Evolutionary conservation across 2,888 invertebrate species (phyloP), one percentile per base, ranked within the genome.

Genomic region (Cheiracanthium punctorium): DNA sequence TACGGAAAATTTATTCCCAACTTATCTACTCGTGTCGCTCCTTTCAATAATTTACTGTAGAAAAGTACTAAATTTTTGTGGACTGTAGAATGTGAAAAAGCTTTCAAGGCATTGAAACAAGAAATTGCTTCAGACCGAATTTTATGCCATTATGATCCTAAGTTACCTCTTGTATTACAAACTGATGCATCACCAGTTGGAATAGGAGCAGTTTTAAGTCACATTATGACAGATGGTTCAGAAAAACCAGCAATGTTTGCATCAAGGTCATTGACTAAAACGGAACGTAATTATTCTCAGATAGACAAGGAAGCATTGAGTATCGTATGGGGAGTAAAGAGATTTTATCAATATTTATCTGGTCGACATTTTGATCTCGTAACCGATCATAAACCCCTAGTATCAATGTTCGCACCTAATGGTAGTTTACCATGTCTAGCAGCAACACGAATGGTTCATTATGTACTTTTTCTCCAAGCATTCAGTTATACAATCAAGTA

Each of bases 181-280:
- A 90, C 91, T 14, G 91, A 91, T 89, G 91, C 91, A 12, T 90
- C 90, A 71, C 90, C 64, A 10, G 80, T 82, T 24, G 91, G 91
- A 24, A 73, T 91, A 48, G 91, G 91, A 17, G 90, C 92, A 1
- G 91, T 91, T 4, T 74, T 91, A n/a, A 90, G 90, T 2, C 91
- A 92, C 80, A 86, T 88, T 29, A 90, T 88, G 70, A 79, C 84
- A 29, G 90, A 92, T 88, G 91, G 91, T n/a, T 82, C 88, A n/a
- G 91, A 92, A 82, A 85, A 90, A 87, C 92, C 92, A 1, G 91
- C 92, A 37, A 90, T 90, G 0, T 92, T 91, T 88, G 92, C 91
- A 0, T 92, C 91, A 71, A 90, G 90, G 75, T 89, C 90, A 4
- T 82, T 92, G 28, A 90, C 89, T n/a, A 52, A 30, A 58, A 85